phyloP scores from a whole-genome alignment of 2,797 vertebrate genomes.

The Kryptopterus vitreolus region DNA sequence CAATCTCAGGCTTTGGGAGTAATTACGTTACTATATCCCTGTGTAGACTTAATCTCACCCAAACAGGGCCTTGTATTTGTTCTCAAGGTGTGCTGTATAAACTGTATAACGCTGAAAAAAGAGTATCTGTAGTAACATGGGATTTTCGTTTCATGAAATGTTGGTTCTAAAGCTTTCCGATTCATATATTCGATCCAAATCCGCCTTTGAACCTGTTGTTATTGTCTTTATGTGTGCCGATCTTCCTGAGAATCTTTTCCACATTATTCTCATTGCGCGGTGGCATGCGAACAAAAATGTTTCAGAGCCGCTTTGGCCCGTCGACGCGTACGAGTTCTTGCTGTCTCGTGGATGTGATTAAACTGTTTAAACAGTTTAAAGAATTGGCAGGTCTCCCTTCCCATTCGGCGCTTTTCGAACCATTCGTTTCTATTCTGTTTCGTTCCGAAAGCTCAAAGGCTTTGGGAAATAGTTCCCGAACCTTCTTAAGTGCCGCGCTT shows the following conservation, averaged over 20 bases:
- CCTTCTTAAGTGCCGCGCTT: conserved; percentile 19
- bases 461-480: conserved; percentile 32
- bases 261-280: conserved; percentile 16
- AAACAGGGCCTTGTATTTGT: not conserved
- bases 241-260: conserved; percentile 13
- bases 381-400: conserved; percentile 34
- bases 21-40: too few species aligned
- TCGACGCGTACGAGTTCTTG: conserved; percentile 12
- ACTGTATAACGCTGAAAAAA: not conserved
- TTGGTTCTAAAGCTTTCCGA: not conserved
- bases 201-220: not conserved
- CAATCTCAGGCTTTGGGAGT: not conserved
- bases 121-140: not conserved
- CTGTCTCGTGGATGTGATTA: conserved; percentile 28
- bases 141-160: too few species aligned
- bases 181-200: not conserved
- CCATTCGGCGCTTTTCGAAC: conserved; percentile 39
- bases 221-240: not conserved
- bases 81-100: not conserved
- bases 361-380: conserved; percentile 35
- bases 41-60: too few species aligned
- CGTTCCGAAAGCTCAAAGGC: conserved; percentile 32
- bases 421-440: not conserved
- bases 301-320: conserved; percentile 7
- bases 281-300: conserved; percentile 35